Base-by-base conservation (phyloP, 2,888 invertebrate species). In the Masnerella sp. region DNA sequence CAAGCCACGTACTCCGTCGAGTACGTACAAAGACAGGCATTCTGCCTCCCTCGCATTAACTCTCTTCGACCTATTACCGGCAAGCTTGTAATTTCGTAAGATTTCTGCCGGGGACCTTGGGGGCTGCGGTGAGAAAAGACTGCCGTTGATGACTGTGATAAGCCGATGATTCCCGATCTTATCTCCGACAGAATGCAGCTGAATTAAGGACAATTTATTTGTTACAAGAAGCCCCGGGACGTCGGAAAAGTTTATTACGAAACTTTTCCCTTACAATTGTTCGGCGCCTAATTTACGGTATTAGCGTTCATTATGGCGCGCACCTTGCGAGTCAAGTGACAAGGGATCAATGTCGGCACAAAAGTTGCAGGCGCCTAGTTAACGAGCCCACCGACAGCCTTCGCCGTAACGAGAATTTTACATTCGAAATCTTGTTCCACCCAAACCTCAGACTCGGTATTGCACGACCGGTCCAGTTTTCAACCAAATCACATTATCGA, bases 361-460 rank as follows among this genome's bases (percentile, higher is more conserved):
- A 68, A 62, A 67, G 42, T 56, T 22, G 42, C 56, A 42, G 62
- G 59, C 54, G 28, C 43, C 59, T 43, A 45, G 61, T 75, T 75
- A 75, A 71, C 56, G 72, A 71, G 47, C 43, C 32, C 20, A 34
- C 34, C 43, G 59, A 32, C 58, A 45, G 38, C 64, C 51, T 75
- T 51, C 52, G 69, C 58, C 52, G 51, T 51, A 47, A 56, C 45
- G 81, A 80, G 84, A 85, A 84, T 85, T 84, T 85, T 85, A 85
- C 84, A 84, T 84, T 83, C 81, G 84, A 84, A 84, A 85, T 81
- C 84, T 83, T 85, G 85, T 85, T 76, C 75, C 58, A 67, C 77
- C 75, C 34, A 68, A 69, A 59, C 45, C 56, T 32, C 43, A 62
- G 58, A 58, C 42, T 47, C 62, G 51, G 61, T 67, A 58, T 56